Conservation (phyloP, 1,140 invertebrate genomes). For the Melipona quadrifasciata region DNA sequence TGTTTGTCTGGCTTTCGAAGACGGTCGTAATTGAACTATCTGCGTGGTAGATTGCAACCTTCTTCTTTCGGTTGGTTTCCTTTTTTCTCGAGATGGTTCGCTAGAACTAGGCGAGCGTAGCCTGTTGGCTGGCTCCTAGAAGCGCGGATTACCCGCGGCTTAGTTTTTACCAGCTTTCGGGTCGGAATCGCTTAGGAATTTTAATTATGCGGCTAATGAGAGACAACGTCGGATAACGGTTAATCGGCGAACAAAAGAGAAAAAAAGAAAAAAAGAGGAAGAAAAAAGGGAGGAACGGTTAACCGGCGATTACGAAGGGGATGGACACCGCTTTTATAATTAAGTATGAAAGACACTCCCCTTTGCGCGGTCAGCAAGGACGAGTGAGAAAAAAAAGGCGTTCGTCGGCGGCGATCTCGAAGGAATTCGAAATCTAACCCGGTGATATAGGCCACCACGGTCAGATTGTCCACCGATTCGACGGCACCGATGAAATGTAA, state of each 20-base stretch:
- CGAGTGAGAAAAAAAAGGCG: neutral
- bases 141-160: neutral
- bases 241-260: neutral
- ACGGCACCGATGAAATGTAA: constrained; percentile 59
- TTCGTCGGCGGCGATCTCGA: neutral
- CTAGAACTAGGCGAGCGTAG: too few species aligned
- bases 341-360: neutral
- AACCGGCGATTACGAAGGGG: neutral
- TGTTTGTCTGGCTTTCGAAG: neutral
- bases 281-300: neutral
- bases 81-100: too few species aligned
- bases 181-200: neutral
- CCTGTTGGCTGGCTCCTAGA: neutral
- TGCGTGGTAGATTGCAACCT: neutral
- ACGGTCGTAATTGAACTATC: constrained; percentile 20
- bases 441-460: neutral
- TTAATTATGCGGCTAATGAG: constrained; percentile 1
- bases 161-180: neutral
- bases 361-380: neutral
- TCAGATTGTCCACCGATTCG: constrained; percentile 8
- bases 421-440: neutral
- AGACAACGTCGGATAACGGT: neutral
- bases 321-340: constrained; percentile 5
- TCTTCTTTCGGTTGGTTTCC: neutral
- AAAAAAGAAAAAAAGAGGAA: neutral